These are phyloP conservation scores for Sardina pilchardus DNA, from an alignment of 2,113 vertebrate species.

Conservation along the genomic window DNA sequence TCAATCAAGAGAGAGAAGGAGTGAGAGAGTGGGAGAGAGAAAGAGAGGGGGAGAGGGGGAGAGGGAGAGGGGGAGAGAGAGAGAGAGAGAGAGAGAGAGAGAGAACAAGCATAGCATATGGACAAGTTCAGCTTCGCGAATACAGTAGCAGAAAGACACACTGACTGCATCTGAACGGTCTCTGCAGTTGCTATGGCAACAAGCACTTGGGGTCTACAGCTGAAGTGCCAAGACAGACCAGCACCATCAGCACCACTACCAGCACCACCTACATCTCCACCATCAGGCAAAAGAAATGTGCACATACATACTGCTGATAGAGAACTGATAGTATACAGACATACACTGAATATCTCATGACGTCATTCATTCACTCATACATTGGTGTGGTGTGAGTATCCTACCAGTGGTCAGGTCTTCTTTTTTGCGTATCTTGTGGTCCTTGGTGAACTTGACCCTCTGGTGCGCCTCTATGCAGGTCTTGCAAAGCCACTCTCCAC, in stretches of 20 bases:
- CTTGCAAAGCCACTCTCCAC: constrained; percentile 96
- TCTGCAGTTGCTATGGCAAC: constrained; percentile 1
- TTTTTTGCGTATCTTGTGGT: constrained; percentile 96
- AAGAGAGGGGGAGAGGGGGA: no score
- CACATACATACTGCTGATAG: neutral
- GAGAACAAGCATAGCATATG: neutral
- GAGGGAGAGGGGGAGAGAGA: neutral
- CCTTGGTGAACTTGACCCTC: constrained; percentile 97
- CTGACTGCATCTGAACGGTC: neutral
- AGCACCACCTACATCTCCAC: neutral
- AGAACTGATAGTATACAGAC: no score
- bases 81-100: neutral
- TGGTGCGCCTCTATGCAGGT: constrained; percentile 98
- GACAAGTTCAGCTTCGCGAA: neutral
- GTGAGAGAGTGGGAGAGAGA: neutral
- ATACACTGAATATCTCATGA: neutral
- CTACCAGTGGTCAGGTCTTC: constrained; percentile 91
- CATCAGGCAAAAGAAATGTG: neutral
- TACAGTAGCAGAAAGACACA: neutral
- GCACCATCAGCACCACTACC: neutral
- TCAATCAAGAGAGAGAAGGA: neutral
- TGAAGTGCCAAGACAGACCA: neutral
- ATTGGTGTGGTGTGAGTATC: constrained; percentile 19
- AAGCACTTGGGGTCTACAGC: neutral
- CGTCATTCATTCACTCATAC: neutral